A percentile compares a stretch with the other conserved stretches of the same genome.
These are phyloP conservation scores for Oceanites oceanicus DNA, from an alignment of 2,113 vertebrate genomes.

Conservation along the genomic window DNA sequence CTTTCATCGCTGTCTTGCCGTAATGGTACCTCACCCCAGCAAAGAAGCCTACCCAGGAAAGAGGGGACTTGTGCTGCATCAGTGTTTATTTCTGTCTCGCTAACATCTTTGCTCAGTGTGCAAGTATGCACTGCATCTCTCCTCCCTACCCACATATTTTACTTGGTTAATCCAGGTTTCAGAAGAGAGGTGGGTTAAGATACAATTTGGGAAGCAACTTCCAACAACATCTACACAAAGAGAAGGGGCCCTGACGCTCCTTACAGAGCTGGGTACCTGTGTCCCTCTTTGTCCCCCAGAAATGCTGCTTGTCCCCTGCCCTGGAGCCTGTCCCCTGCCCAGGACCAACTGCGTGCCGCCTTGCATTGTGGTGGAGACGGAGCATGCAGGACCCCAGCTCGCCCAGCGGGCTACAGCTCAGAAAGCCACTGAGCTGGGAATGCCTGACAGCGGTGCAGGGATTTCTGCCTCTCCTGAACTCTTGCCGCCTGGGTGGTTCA, in stretches of 20 bases:
- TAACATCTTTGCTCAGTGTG: neutral
- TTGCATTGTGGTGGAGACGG: rapidly evolving
- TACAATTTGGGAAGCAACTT: neutral
- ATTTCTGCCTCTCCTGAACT: neutral
- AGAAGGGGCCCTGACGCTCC: neutral
- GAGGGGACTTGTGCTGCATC: neutral
- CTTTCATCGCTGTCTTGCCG: neutral
- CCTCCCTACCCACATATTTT: neutral
- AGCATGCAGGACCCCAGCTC: neutral
- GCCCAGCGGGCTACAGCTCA: neutral
- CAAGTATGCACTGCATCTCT: neutral
- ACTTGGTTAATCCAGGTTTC: neutral
- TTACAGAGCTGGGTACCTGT: neutral
- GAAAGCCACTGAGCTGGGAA: neutral
- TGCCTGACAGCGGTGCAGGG: rapidly evolving
- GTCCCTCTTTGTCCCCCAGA: neutral
- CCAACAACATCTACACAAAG: neutral
- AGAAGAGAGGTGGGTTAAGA: neutral
- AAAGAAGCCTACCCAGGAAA: neutral
- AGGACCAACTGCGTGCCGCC: neutral
- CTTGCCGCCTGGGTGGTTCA: rapidly evolving
- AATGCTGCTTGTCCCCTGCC: neutral
- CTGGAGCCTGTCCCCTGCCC: neutral
- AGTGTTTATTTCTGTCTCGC: neutral
- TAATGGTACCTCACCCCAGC: neutral